These are phyloP conservation scores for Andricus grossulariae DNA, from an alignment of 1,140 invertebrate species.

Conservation along the genomic window DNA sequence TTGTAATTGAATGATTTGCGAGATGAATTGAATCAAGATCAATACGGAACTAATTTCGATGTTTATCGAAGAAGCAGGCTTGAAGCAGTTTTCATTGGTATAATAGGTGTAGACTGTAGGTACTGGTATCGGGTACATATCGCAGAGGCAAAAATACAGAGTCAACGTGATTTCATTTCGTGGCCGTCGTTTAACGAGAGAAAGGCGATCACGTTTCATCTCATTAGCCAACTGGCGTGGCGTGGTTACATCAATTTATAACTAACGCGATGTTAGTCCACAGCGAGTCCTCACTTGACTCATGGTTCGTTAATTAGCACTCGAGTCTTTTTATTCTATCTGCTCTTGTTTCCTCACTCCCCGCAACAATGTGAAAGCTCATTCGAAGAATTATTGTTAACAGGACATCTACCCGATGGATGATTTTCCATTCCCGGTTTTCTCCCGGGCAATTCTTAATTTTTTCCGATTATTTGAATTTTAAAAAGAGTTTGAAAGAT, in stretches of 20 bases:
- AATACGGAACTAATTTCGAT: conserved; percentile 13
- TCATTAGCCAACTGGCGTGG: conserved; percentile 46
- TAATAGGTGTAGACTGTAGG: background rate
- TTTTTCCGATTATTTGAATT: too few relatives aligned
- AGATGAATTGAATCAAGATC: background rate
- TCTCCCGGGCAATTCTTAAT: too few relatives aligned
- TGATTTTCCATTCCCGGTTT: too few relatives aligned
- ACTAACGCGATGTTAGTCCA: conserved; percentile 45
- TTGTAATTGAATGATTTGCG: background rate
- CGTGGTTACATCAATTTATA: conserved; percentile 51
- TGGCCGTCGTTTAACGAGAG: conserved; percentile 48
- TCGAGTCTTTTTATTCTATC: conserved; percentile 14
- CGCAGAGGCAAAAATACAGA: conserved; percentile 41
- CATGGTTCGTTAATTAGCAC: conserved; percentile 48
- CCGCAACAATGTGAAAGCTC: conserved; percentile 19
- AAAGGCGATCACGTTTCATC: conserved; percentile 54
- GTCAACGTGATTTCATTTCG: conserved; percentile 44
- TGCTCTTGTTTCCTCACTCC: background rate
- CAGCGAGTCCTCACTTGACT: conserved; percentile 29
- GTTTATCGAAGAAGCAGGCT: background rate
- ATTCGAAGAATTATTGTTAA: conserved; percentile 25
- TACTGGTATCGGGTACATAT: conserved; percentile 39
- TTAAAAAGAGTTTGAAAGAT: too few relatives aligned
- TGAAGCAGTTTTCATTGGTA: conserved; percentile 12
- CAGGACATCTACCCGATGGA: too few relatives aligned